phyloP scores from a whole-genome alignment of 2,888 invertebrate genomes.

The Criorhina ranunculi region DNA sequence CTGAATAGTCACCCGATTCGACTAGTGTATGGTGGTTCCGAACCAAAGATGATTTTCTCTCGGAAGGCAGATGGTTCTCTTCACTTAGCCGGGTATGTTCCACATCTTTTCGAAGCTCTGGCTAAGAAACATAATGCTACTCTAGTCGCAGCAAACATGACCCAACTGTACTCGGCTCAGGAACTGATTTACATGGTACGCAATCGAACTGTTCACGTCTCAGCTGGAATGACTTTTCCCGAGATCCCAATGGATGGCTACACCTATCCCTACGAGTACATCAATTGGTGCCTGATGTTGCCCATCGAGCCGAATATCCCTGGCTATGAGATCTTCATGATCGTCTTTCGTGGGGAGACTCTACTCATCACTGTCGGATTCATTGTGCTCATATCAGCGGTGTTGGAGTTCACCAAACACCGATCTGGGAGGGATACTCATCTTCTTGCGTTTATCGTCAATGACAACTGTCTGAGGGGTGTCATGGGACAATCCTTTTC shows the following conservation, averaged over 20 bases:
- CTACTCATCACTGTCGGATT: constrained; percentile 77
- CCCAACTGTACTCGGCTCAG: constrained; percentile 67
- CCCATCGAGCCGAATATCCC: constrained; percentile 81
- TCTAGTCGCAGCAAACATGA: constrained; percentile 60
- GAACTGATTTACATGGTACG: constrained; percentile 78
- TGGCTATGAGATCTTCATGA: constrained; percentile 79
- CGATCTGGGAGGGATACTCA: constrained; percentile 77
- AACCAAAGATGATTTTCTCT: constrained; percentile 80
- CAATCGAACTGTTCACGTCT: constrained; percentile 80
- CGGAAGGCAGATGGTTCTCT: constrained; percentile 62
- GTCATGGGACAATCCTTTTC: constrained; percentile 80
- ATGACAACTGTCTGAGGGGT: constrained; percentile 81
- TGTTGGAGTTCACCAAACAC: constrained; percentile 78
- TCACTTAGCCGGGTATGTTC: constrained; percentile 79
- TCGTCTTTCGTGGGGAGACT: constrained; percentile 79
- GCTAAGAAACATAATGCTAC: constrained; percentile 79
- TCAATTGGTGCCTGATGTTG: constrained; percentile 81
- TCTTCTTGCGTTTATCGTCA: constrained; percentile 78
- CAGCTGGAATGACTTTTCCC: constrained; percentile 78
- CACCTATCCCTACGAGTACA: constrained; percentile 80
- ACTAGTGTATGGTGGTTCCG: constrained; percentile 78
- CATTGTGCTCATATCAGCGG: constrained; percentile 78
- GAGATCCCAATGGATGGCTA: constrained; percentile 70
- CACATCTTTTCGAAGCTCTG: constrained; percentile 80
- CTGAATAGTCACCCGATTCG: constrained; percentile 78